These are phyloP conservation scores for Latheticus oryzae DNA, from an alignment of 2,888 invertebrate genomes.

Conservation along the genomic window DNA sequence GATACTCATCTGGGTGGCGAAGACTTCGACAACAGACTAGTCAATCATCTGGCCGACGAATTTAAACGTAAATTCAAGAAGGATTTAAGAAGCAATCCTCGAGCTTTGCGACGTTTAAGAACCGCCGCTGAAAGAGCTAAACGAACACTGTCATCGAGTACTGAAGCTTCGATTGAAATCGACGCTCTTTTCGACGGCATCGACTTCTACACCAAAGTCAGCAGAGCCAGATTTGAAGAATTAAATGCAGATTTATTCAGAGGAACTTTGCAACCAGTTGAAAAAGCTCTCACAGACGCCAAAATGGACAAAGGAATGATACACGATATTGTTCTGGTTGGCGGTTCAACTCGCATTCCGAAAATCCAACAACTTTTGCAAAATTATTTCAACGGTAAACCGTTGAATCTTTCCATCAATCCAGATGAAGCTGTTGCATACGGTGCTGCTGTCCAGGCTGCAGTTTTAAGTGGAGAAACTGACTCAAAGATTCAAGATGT, in stretches of 20 bases:
- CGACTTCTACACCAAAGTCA: conserved; percentile 38
- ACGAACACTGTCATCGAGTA: conserved; percentile 59
- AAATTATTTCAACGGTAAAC: conserved; percentile 77
- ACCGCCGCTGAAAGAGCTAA: conserved; percentile 84
- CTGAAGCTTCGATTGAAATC: conserved; percentile 39
- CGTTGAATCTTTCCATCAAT: conserved; percentile 61
- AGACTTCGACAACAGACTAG: conserved; percentile 72
- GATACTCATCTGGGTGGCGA: conserved; percentile 68
- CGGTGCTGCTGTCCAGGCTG: conserved; percentile 62
- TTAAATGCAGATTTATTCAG: conserved; percentile 54
- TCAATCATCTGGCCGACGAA: conserved; percentile 75
- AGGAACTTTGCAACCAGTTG: conserved; percentile 38
- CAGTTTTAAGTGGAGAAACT: conserved; percentile 63
- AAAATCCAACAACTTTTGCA: conserved; percentile 81
- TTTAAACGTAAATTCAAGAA: conserved; percentile 79
- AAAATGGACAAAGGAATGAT: conserved; percentile 82
- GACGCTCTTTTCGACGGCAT: conserved; percentile 38
- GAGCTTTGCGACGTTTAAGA: conserved; percentile 76
- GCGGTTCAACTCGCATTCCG: conserved; percentile 84
- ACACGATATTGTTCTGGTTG: conserved; percentile 84
- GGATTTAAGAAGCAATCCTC: conserved; percentile 68
- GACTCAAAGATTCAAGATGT: conserved; percentile 82
- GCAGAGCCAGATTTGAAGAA: conserved; percentile 37
- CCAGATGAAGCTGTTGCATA: conserved; percentile 64
- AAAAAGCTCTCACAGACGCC: conserved; percentile 73